These are phyloP conservation scores for Bellardia pandia DNA, from an alignment of 2,888 invertebrate genomes.

Conservation along the genomic window DNA sequence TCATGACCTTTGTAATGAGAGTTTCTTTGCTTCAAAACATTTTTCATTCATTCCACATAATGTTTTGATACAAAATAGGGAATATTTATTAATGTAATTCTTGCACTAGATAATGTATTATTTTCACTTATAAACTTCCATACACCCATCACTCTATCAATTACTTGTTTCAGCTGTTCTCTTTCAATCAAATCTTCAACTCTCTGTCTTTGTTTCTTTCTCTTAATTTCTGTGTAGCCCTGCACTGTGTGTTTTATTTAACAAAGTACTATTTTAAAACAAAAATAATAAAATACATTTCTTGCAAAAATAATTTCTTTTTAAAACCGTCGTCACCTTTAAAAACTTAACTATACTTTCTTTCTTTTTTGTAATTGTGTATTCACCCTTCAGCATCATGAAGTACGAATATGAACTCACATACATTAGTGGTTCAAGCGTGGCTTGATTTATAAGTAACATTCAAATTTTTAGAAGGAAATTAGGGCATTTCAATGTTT, in stretches of 20 bases:
- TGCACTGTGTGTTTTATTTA: neutral
- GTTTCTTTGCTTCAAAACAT: neutral
- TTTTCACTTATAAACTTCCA: neutral
- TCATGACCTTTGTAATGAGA: conserved; percentile 43
- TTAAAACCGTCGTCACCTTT: conserved; percentile 12
- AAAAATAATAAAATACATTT: neutral
- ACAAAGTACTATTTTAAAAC: too few relatives aligned
- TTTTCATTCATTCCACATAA: neutral
- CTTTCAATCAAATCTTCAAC: neutral
- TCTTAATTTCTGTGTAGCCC: neutral
- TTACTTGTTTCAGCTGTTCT: neutral
- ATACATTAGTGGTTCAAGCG: neutral
- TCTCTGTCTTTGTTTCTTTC: neutral
- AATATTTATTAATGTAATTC: conserved; percentile 8
- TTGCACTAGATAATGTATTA: conserved; percentile 36
- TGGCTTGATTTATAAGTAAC: conserved; percentile 18
- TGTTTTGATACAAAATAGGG: neutral
- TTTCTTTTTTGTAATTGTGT: neutral
- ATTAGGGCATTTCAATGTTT: too few relatives aligned
- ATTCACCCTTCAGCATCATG: neutral
- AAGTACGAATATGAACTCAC: too few relatives aligned
- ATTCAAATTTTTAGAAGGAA: too few relatives aligned
- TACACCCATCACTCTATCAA: neutral
- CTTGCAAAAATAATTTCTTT: neutral
- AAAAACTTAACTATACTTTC: neutral